Evolutionary conservation across 2,797 vertebrate species (phyloP), one percentile per base, ranked within the genome.

Genomic region (Xiphophorus birchmanni): DNA sequence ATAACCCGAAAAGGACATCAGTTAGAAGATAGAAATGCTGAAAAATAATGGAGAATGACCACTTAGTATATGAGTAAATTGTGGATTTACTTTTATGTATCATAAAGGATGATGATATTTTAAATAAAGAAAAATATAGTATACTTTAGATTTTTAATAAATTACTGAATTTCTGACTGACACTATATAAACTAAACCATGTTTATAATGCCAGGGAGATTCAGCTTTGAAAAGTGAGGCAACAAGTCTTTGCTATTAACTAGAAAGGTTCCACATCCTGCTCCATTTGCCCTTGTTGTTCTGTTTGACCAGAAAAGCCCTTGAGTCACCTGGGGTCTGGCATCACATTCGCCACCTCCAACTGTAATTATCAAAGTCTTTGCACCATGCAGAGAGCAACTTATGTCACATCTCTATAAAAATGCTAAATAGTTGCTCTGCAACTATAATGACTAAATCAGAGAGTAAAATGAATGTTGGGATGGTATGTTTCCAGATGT

Each of bases 241-340:
- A 58, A 37, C 80, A 56, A 44, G 50, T 32, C 73, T 77, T 10
- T n/a, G 32, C 26, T 67, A 21, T 80, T 75, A 37, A 21, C 44
- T 73, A 0, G 5, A 50, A 65, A 82, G 52, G 75, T 80, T 65
- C 44, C 42, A 76, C 42, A 80, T 84, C 71, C 79, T 52, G 69
- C 37, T 73, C 76, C 56, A 29, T 80, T 63, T 26, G 67, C 47
- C 47, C 81, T 84, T 60, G 42, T 80, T 85, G 44, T 84, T 84
- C 75, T 80, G 54, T 86, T 71, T 0, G 1, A 63, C 84, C 80
- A 21, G 75, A 82, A 85, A 84, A 86, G 86, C 88, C 87, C 81
- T 89, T 83, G 84, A 89, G 83, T 91, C 89, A 93, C 88, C 87
- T 91, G 89, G 1, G 3, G 76, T 91, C 85, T 84, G 88, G 80